Conservation (phyloP, 1,140 invertebrate genomes). For the Centruroides sculpturatus region DNA sequence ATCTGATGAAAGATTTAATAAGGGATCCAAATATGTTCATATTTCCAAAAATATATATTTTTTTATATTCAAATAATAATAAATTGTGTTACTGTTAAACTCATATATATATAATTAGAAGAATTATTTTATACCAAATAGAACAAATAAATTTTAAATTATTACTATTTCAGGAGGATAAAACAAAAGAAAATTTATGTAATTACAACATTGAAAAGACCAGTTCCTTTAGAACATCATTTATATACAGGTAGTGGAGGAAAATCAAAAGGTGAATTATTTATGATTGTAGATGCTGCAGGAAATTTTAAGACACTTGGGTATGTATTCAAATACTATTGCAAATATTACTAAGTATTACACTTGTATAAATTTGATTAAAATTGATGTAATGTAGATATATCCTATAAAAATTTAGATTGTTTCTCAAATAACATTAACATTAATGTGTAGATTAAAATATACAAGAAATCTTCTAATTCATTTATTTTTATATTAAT, state of each 20-base stretch:
- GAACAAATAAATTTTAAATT: constrained; percentile 9
- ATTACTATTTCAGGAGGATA: constrained; percentile 39
- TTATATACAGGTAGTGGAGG: constrained; percentile 74
- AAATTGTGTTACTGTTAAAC: too few species aligned
- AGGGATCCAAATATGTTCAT: background rate
- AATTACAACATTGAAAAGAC: constrained; percentile 81
- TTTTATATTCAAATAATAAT: background rate
- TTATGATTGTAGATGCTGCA: constrained; percentile 64
- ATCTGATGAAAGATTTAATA: too few species aligned
- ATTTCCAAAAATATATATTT: background rate
- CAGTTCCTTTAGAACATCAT: constrained; percentile 89
- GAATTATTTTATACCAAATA: too few species aligned
- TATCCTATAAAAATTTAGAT: too few species aligned
- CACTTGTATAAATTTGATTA: too few species aligned
- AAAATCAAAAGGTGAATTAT: constrained; percentile 64
- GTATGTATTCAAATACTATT: constrained; percentile 29
- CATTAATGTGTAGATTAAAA: too few species aligned
- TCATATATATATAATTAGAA: too few species aligned
- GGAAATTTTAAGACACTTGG: constrained; percentile 50
- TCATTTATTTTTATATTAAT: too few species aligned
- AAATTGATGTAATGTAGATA: too few species aligned
- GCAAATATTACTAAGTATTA: too few species aligned
- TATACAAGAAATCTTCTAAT: too few species aligned
- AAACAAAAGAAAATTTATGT: constrained; percentile 89
- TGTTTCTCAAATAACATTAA: too few species aligned